Percentiles rank a stretch among this genome's conserved stretches.
Evolutionary conservation across 2,113 vertebrate genomes (phyloP).

Genomic region (Equus przewalskii): DNA sequence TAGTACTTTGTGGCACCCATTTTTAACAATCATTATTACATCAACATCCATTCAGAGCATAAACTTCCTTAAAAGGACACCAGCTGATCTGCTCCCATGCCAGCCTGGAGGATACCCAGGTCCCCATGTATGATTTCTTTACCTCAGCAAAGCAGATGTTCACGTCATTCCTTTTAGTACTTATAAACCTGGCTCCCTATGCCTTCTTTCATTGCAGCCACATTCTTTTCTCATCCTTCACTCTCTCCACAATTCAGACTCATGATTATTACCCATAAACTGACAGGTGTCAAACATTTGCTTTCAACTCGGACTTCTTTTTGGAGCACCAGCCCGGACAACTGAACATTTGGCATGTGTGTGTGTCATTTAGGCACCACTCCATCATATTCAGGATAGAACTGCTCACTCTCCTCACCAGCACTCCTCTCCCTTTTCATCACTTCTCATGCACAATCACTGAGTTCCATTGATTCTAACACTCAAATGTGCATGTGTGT

Average conservation of each 20-base stretch:
- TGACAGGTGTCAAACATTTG: accelerated
- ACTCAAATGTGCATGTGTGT: accelerated
- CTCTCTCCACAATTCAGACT: not conserved
- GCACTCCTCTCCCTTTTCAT: accelerated
- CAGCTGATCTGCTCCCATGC: accelerated
- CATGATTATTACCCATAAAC: too few species aligned
- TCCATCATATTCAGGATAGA: accelerated
- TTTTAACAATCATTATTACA: not conserved
- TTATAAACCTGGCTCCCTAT: not conserved
- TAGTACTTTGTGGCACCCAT: too few species aligned
- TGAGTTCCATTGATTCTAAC: not conserved
- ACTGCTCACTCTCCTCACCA: accelerated
- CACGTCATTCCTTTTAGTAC: accelerated
- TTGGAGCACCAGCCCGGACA: not conserved
- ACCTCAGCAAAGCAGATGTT: accelerated
- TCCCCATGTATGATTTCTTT: not conserved
- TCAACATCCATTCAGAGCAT: not conserved
- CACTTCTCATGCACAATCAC: too few species aligned
- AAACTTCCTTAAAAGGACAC: too few species aligned
- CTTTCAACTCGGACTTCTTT: not conserved
- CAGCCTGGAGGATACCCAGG: not conserved
- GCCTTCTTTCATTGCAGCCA: not conserved
- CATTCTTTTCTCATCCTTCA: not conserved
- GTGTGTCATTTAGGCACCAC: not conserved
- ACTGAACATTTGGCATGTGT: accelerated